Percentiles rank a stretch among this genome's conserved stretches.
Evolutionary conservation across 2,113 vertebrate genomes (phyloP).

Genomic region (Coreoperca whiteheadi): DNA sequence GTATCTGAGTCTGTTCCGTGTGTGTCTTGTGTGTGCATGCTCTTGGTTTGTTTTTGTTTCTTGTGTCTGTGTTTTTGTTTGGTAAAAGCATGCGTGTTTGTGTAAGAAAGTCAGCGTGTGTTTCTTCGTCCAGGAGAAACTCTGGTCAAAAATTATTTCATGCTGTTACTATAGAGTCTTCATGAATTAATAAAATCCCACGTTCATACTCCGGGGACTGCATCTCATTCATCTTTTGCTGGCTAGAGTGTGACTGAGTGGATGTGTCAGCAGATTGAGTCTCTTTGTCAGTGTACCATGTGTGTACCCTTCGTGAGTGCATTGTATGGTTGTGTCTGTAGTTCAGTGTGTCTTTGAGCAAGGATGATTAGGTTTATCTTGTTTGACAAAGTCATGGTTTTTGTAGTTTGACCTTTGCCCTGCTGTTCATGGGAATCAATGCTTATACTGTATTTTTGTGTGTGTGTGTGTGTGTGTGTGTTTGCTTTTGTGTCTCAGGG

Average conservation of each 20-base stretch:
- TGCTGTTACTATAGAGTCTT: background rate
- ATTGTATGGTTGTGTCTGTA: constrained; percentile 6
- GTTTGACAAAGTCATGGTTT: background rate
- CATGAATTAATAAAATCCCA: constrained; percentile 39
- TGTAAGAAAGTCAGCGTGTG: background rate
- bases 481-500: constrained; percentile 80
- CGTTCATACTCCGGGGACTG: constrained; percentile 4
- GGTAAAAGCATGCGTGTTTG: background rate
- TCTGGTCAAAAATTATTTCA: background rate
- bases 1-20: background rate
- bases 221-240: constrained; percentile 37
- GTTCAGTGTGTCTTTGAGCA: background rate
- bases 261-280: constrained; percentile 18
- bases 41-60: background rate
- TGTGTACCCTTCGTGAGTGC: background rate
- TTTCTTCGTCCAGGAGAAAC: background rate
- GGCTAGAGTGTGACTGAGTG: constrained; percentile 10
- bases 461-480: background rate
- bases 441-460: background rate
- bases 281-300: background rate
- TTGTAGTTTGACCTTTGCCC: constrained; percentile 14
- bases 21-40: no score
- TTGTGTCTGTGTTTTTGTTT: background rate
- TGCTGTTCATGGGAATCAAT: constrained; percentile 48
- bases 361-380: background rate